These are phyloP conservation scores for Euzophera pinguis DNA, from an alignment of 2,888 invertebrate species.

Conservation along the genomic window DNA sequence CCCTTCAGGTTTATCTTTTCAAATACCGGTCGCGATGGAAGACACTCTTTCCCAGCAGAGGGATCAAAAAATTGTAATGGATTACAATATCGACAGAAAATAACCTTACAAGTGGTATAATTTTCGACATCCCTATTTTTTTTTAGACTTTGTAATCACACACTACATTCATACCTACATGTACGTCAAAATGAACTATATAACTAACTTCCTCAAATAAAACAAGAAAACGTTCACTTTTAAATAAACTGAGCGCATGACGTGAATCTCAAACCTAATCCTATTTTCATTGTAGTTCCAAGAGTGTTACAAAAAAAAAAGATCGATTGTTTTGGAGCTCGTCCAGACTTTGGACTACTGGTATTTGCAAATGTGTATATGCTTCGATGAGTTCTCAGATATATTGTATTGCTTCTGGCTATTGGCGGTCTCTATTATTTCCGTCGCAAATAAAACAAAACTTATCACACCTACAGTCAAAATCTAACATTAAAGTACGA, in stretches of 20 bases:
- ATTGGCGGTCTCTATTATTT: background rate
- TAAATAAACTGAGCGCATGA: slow-evolving; percentile 14
- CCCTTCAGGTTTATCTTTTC: too few relatives aligned
- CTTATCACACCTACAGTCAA: too few relatives aligned
- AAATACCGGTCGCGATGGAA: too few relatives aligned
- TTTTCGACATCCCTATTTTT: too few relatives aligned
- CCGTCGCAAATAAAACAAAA: background rate
- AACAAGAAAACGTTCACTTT: background rate
- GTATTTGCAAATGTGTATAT: slow-evolving; percentile 9
- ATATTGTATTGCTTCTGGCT: background rate
- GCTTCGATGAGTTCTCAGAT: slow-evolving; percentile 1
- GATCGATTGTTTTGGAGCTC: slow-evolving; percentile 21
- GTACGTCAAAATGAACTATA: too few relatives aligned
- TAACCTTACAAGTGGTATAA: too few relatives aligned
- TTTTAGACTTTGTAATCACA: too few relatives aligned
- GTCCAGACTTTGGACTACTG: slow-evolving; percentile 15
- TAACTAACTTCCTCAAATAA: background rate
- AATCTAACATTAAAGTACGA: too few relatives aligned
- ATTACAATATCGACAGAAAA: too few relatives aligned
- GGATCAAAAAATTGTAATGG: too few relatives aligned
- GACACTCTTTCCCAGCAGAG: too few relatives aligned
- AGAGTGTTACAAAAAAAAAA: slow-evolving; percentile 15
- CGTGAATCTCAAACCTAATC: slow-evolving; percentile 15
- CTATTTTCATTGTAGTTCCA: slow-evolving; percentile 13
- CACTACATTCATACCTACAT: too few relatives aligned